Evolutionary conservation across 2,888 invertebrate genomes (phyloP), one percentile per base, ranked within the genome.

Genomic region (Drosophila merina): DNA sequence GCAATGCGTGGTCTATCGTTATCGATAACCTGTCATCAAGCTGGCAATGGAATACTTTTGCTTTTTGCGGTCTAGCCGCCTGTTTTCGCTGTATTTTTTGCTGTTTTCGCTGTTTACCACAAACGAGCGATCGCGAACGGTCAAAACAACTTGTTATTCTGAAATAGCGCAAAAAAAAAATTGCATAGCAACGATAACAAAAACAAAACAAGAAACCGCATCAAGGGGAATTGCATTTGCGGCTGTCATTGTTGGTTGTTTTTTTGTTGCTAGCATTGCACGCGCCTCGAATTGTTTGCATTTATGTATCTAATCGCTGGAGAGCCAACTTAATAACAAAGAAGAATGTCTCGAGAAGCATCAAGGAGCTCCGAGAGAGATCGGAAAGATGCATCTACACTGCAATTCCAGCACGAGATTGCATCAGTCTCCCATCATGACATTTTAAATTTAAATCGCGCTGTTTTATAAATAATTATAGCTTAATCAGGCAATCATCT

Each of bases 141-240:
- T 86, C 83, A 84, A 87, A 84, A 84, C 83, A 83, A 83, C 79
- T 83, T 83, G 86, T 83, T 83, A 82, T 83, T 83, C 74, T 55
- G 56, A 59, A 74, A 69, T 47, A 50, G 76, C 44, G 25, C 49
- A 14, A 64, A 44, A 26, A 64, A 56, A 59, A 48, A 58, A 25
- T 48, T 49, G 57, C 76, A 64, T 42, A 76, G 62, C 49, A 52
- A 56, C 57, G 58, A 49, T 48, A 69, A 55, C 59, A 60, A 45
- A 42, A 57, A 52, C 42, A 60, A 44, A 60, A 66, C 48, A 59
- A 56, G 63, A 59, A 69, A 66, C 66, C 75, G 67, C 72, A 70
- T 49, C 66, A 51, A 71, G 31, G 74, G 55, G 72, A 77, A 54
- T 63, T 73, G 45, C 42, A 66, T 58, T 60, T 63, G 58, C 36